Evolutionary conservation across 2,888 invertebrate species (phyloP), one percentile per base, ranked within the genome.

Genomic region (Lucinisca nassula): DNA sequence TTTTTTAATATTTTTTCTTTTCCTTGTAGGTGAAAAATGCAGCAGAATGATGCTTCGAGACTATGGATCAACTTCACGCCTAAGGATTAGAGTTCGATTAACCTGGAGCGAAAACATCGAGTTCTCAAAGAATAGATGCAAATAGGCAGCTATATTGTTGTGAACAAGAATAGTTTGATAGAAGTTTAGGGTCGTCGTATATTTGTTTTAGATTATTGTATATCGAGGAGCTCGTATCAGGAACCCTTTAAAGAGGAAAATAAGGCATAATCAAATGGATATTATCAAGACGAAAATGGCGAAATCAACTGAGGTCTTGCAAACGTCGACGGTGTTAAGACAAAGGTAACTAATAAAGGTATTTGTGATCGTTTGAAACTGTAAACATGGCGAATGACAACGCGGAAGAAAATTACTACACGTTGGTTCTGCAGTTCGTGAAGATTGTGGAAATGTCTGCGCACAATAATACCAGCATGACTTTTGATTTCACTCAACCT

Each of bases 401-500:
- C 17, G 32, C 67, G n/a, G 67, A 67, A 67, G 32, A 14, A 35
- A 67, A 67, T 21, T 67, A 35, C 24, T 67, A 30, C 35, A 35
- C 67, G 1, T 35, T 67, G 35, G 67, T 67, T 21, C 67, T 67
- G 4, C 67, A 35, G 3, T 67, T 17, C 35, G 30, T 67, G 35
- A 35, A 67, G 21, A 61, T 30, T 4, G 8, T 61, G 27, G 88
- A 32, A 61, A 86, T 21, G 88, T 87, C 24, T 6, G 21, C 21
- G 4, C 8, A 58, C 82, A 87, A 89, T 70, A 91, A 92, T 79
- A 90, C 88, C 30, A 97, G 97, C 80, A 96, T 96, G 30, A 96
- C 96, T 0, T 94, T 96, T 0, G 97, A 97, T 91, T 97, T 97
- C 87, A 97, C 97, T 21, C 97, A 97, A 80, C 97, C 98, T 0